phyloP scores from a whole-genome alignment of 2,797 vertebrate species.

The Semotilus atromaculatus region DNA sequence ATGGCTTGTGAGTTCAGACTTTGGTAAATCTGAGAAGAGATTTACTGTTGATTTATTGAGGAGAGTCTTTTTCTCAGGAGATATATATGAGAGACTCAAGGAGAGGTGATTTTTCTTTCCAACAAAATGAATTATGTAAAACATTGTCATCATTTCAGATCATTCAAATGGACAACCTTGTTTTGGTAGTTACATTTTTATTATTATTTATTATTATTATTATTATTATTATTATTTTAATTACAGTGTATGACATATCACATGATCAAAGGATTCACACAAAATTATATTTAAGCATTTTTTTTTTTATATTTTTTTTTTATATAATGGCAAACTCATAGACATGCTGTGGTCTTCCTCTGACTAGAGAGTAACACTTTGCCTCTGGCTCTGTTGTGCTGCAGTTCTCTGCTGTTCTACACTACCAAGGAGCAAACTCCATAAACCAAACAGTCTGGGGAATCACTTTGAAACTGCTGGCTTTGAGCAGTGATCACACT shows the following conservation, averaged over 20 bases:
- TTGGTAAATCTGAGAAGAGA: background rate
- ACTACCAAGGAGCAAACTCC: constrained; percentile 25
- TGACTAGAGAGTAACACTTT: constrained; percentile 2
- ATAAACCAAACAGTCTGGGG: constrained; percentile 36
- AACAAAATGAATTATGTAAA: background rate
- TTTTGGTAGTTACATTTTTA: too few relatives aligned
- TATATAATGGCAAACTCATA: constrained; percentile 1
- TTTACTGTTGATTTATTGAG: background rate
- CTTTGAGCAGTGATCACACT: constrained; percentile 34
- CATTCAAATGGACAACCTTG: background rate
- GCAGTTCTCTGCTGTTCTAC: constrained; percentile 28
- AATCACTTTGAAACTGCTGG: constrained; percentile 47
- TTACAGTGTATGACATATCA: background rate
- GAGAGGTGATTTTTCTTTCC: background rate
- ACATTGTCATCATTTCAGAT: background rate
- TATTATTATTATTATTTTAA: background rate
- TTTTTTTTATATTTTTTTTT: background rate
- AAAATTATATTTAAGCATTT: background rate
- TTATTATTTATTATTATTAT: too few relatives aligned
- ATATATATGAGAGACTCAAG: background rate
- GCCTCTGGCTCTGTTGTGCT: constrained; percentile 37
- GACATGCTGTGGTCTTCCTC: constrained; percentile 13
- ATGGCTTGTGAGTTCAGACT: background rate
- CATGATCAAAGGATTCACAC: background rate
- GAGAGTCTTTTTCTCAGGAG: background rate